Conservation (phyloP, 1,140 invertebrate species). For the Tetraneura akinire region DNA sequence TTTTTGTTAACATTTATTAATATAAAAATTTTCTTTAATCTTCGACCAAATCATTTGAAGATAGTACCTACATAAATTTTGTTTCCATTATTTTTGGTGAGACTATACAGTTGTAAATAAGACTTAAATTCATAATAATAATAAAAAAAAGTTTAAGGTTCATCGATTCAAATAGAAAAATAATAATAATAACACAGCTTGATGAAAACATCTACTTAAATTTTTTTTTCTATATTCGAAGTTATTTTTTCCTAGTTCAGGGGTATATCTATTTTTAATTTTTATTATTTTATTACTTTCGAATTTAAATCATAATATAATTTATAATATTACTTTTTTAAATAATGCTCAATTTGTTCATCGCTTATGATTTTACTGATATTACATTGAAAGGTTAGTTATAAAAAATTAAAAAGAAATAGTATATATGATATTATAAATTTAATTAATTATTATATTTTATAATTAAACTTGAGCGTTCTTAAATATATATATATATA, state of each 20-base stretch:
- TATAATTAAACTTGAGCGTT: background rate
- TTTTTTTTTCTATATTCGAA: background rate
- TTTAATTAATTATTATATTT: background rate
- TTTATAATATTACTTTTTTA: background rate
- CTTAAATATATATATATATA: background rate
- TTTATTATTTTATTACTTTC: slow-evolving; percentile 6
- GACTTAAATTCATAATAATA: background rate
- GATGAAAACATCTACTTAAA: background rate
- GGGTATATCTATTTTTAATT: background rate
- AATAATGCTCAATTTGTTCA: background rate
- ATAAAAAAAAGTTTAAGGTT: background rate
- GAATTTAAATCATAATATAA: background rate
- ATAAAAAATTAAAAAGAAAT: background rate
- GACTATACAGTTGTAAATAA: background rate
- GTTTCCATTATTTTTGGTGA: background rate
- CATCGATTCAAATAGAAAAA: background rate
- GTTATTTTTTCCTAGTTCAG: background rate
- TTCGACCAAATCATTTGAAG: background rate
- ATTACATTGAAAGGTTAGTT: background rate
- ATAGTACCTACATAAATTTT: background rate
- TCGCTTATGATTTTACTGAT: background rate
- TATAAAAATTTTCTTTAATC: too few relatives aligned
- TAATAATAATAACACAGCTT: background rate
- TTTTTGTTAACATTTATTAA: too few relatives aligned
- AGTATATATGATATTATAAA: background rate